Base-by-base conservation (phyloP, 1,140 invertebrate species). In the Helicoverpa armigera region DNA sequence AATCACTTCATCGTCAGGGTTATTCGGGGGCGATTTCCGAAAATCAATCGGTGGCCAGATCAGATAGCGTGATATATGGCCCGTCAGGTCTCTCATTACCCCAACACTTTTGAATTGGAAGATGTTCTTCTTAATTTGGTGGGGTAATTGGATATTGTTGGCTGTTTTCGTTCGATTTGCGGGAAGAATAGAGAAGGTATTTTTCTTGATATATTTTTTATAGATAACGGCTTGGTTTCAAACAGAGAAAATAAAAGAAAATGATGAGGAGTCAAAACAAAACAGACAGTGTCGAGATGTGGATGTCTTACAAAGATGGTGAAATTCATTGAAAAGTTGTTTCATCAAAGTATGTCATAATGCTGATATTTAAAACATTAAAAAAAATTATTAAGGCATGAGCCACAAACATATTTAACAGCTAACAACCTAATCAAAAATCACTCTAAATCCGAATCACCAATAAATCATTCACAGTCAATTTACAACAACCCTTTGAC, bases 381-480 rank as follows among this genome's bases (percentile, higher is more conserved):
- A 23, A 23, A 23, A 23, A 23, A 23, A 23, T n/a, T n/a, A n/a
- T n/a, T n/a, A n/a, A n/a, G n/a, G n/a, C n/a, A n/a, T n/a, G n/a
- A n/a, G n/a, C n/a, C n/a, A n/a, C n/a, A n/a, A n/a, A n/a, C n/a
- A n/a, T n/a, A n/a, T n/a, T n/a, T n/a, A n/a, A n/a, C n/a, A n/a
- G n/a, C n/a, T n/a, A n/a, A n/a, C n/a, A n/a, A n/a, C 50, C 75
- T 23, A 50, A 60, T 75, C 54, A 75, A 43, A 58, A 77, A 77
- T 67, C 60, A 4, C 14, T 11, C 29, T 60, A 18, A 70, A 53
- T 18, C 48, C 18, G 18, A 31, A 78, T 81, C 86, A 67, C 77
- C 70, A 86, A 94, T 92, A 92, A 90, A 94, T 94, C 92, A 92
- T 90, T 89, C 67, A 85, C 87, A 84, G 86, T 74, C 90, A 88